Evolutionary conservation across 2,888 invertebrate genomes (phyloP), one percentile per base, ranked within the genome.

Genomic region (Cryptops parisi): DNA sequence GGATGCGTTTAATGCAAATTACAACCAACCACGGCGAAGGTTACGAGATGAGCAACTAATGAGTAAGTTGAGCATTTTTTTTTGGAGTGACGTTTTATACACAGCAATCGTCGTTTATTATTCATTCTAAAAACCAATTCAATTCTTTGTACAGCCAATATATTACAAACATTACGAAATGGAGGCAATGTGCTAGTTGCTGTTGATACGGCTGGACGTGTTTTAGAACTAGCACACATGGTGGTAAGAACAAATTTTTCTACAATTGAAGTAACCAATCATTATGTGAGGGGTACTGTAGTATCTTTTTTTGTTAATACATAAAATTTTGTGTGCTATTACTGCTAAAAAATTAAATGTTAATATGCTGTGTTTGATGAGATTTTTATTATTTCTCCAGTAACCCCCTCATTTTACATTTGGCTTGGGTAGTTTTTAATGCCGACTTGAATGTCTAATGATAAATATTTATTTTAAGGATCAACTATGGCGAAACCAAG

Each of bases 101-200:
- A n/a, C n/a, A n/a, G n/a, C n/a, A n/a, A n/a, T n/a, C n/a, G n/a
- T 12, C 15, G 38, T 12, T 38, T 12, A 38, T 38, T 12, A 38
- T 38, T 38, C 15, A 38, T 15, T 12, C 12, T 33, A 33, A 9
- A 33, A 6, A 9, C 15, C 33, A 9, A 9, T 24, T 23, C 12
- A 25, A 27, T 38, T 38, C 38, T 9, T 22, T 19, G 23, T 38
- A 4, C 19, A 87, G 87, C 93, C 2, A 93, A 89, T 63, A 94
- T 96, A 59, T 71, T 96, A 17, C 84, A 89, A 65, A 97, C 97
- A 0, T 77, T 98, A 54, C 78, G 96, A 5, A 85, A 84, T 55
- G 89, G 89, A 63, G 98, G 98, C 2, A 97, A 96, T 67, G 94
- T 96, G 1, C 73, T 99, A 3, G 84, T 99, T 9, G 85, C 93